Evolutionary conservation across 1,140 invertebrate species (phyloP).

Genomic region (Trichogramma pretiosum): DNA sequence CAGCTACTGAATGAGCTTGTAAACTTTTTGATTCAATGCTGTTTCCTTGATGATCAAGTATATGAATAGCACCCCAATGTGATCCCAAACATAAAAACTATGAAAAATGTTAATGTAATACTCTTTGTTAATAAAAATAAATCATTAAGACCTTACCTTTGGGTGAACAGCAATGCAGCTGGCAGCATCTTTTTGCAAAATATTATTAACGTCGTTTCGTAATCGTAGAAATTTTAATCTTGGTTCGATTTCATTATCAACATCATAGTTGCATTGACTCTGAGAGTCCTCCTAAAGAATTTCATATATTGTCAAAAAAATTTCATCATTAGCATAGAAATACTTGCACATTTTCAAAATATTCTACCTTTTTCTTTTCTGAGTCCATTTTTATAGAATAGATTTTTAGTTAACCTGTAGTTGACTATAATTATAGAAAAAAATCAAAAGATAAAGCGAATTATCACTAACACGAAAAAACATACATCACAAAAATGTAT

Average conservation of each 20-base stretch:
- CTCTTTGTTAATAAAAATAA: not conserved
- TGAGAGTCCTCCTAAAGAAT: too few species aligned
- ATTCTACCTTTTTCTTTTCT: too few species aligned
- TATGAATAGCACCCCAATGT: slow-evolving; percentile 79
- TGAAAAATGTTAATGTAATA: slow-evolving; percentile 2
- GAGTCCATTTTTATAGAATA: too few species aligned
- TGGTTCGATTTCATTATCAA: slow-evolving; percentile 71
- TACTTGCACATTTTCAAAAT: too few species aligned
- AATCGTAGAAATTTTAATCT: slow-evolving; percentile 87
- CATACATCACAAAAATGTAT: too few species aligned
- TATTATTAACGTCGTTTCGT: slow-evolving; percentile 75
- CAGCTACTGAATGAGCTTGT: slow-evolving; percentile 73
- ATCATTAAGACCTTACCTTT: slow-evolving; percentile 58
- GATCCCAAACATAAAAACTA: slow-evolving; percentile 88
- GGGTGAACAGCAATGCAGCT: slow-evolving; percentile 87
- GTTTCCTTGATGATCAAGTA: slow-evolving; percentile 90
- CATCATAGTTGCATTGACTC: too few species aligned
- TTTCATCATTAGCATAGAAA: too few species aligned
- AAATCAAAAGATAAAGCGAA: too few species aligned
- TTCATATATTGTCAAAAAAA: too few species aligned
- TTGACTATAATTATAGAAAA: too few species aligned
- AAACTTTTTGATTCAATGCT: slow-evolving; percentile 58
- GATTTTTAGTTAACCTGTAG: too few species aligned
- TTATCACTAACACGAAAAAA: too few species aligned
- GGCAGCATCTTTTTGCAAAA: slow-evolving; percentile 80